phyloP scores from a whole-genome alignment of 2,113 vertebrate species.

The Muntiacus reevesi region DNA sequence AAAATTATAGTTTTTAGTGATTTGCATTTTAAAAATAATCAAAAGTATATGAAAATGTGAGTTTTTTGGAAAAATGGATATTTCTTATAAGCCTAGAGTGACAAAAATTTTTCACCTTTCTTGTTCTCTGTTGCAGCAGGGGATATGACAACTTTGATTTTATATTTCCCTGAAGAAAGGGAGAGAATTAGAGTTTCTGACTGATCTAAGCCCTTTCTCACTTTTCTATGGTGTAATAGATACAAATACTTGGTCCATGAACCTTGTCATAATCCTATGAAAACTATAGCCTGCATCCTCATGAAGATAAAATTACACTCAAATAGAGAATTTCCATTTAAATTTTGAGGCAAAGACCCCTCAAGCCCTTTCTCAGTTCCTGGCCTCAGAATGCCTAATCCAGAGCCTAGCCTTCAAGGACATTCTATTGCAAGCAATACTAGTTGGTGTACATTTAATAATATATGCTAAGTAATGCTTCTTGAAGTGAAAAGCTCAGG shows the following conservation, averaged over 20 bases:
- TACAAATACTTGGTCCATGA: not conserved
- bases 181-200: not conserved
- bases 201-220: not conserved
- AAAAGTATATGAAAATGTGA: not conserved
- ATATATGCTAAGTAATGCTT: not conserved
- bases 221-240: not conserved
- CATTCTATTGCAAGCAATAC: not conserved
- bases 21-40: not conserved
- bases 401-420: not conserved
- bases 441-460: not conserved
- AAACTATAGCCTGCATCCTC: not conserved
- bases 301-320: not conserved
- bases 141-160: not conserved
- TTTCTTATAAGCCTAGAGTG: not conserved
- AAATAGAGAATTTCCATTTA: not conserved
- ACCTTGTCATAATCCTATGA: not conserved
- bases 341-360: not conserved
- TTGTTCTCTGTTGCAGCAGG: not conserved
- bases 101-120: not conserved
- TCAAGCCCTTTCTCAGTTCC: not conserved
- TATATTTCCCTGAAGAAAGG: not conserved
- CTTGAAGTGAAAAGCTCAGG: not conserved
- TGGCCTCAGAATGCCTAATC: not conserved
- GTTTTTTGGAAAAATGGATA: not conserved
- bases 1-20: not conserved